Evolutionary conservation across 2,888 invertebrate species (phyloP).

Genomic region (Xestia rhomboidea): DNA sequence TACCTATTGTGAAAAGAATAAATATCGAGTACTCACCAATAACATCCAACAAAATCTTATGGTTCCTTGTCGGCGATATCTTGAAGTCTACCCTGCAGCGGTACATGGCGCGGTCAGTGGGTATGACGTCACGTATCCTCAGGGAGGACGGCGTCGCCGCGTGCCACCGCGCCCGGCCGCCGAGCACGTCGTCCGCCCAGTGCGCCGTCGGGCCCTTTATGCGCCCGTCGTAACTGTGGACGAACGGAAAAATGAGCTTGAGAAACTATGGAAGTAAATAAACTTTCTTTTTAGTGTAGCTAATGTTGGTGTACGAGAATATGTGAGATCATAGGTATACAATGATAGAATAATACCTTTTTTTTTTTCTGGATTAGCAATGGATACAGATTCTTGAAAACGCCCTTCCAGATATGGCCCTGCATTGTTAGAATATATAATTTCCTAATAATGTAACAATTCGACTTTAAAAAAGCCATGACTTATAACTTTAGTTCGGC

Average conservation of each 20-base stretch:
- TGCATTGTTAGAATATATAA: not conserved
- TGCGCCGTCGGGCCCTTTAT: constrained; percentile 91
- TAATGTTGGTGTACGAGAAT: not conserved
- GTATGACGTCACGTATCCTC: constrained; percentile 92
- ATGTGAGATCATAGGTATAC: not conserved
- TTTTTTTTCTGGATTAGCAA: no score
- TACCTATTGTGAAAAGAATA: not conserved
- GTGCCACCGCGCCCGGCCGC: constrained; percentile 93
- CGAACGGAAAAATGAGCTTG: constrained; percentile 58
- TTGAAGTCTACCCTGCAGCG: constrained; percentile 95
- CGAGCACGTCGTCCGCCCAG: constrained; percentile 93
- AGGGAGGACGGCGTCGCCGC: constrained; percentile 93
- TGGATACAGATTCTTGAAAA: not conserved
- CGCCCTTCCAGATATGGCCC: not conserved
- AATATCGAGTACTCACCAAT: constrained; percentile 90
- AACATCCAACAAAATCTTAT: constrained; percentile 93
- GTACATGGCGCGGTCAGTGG: constrained; percentile 94
- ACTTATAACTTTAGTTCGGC: not conserved
- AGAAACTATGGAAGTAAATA: constrained; percentile 3
- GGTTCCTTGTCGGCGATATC: constrained; percentile 94
- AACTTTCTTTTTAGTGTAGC: not conserved
- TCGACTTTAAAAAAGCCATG: not conserved
- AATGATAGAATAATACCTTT: no score
- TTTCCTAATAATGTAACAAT: not conserved
- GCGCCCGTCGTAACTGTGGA: constrained; percentile 93